Evolutionary conservation across 1,140 invertebrate genomes (phyloP).

Genomic region (Coenobita brevimanus): DNA sequence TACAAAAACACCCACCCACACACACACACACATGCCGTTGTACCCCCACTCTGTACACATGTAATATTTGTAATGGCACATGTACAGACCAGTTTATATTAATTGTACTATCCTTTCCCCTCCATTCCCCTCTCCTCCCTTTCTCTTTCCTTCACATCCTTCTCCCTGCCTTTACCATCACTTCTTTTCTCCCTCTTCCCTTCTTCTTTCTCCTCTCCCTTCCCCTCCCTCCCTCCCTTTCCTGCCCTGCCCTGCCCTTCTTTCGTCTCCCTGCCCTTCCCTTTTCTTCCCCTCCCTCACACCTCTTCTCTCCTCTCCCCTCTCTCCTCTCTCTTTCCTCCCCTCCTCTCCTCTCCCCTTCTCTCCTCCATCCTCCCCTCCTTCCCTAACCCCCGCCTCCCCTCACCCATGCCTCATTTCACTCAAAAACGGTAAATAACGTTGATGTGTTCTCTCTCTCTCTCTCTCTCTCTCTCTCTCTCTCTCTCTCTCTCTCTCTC

Average conservation of each 20-base stretch:
- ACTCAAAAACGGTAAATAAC: background rate
- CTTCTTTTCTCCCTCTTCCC: background rate
- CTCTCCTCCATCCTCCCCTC: background rate
- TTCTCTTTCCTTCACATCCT: background rate
- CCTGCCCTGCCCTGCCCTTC: background rate
- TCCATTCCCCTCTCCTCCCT: background rate
- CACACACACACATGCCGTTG: no score
- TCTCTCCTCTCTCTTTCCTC: no score
- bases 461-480: background rate
- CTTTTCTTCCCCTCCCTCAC: background rate
- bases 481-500: constrained; percentile 8
- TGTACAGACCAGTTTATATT: no score
- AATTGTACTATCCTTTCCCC: background rate
- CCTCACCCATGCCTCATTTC: background rate
- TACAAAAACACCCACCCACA: no score
- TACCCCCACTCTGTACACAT: no score
- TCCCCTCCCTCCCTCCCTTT: background rate
- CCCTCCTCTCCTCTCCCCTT: no score
- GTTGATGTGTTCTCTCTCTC: background rate
- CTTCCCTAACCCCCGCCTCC: background rate
- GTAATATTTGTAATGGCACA: no score
- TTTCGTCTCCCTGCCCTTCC: background rate
- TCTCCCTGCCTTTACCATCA: background rate
- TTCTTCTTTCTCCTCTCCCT: background rate
- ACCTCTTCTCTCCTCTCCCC: background rate